Percentiles rank a stretch among this genome's conserved stretches.
Evolutionary conservation across 2,888 invertebrate genomes (phyloP).

Genomic region (Psylliodes chrysocephalus): DNA sequence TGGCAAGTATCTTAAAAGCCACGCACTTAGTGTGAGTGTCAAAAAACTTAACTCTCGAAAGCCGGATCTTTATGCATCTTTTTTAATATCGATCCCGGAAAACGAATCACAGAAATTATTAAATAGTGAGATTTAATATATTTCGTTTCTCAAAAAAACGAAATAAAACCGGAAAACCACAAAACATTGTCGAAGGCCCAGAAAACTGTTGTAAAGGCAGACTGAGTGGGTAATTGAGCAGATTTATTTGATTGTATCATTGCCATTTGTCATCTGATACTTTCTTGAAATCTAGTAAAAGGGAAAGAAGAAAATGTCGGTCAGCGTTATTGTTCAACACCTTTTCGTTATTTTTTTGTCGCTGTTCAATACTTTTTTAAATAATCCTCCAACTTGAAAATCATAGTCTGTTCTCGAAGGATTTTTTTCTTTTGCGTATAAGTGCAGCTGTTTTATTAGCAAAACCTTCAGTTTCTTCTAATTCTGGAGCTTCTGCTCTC

Average conservation of each 20-base stretch:
- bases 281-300: too few species aligned
- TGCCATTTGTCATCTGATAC: background rate
- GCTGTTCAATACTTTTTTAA: background rate
- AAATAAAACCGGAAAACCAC: too few species aligned
- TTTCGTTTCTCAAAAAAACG: background rate
- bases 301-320: background rate
- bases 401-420: background rate
- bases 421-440: background rate
- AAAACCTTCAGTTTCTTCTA: background rate
- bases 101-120: background rate
- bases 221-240: background rate
- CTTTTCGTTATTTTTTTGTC: too few species aligned
- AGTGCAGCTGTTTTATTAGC: background rate
- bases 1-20: too few species aligned
- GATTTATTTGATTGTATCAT: background rate
- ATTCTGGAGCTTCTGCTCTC: too few species aligned
- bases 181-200: too few species aligned
- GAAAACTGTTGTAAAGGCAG: background rate
- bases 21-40: background rate
- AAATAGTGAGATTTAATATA: background rate
- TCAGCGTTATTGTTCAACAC: too few species aligned
- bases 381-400: background rate
- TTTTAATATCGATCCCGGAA: background rate
- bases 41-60: background rate
- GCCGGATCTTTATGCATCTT: background rate